Evolutionary conservation across 2,113 vertebrate genomes (phyloP).

Genomic region (Lamprologus ornatipinnis): DNA sequence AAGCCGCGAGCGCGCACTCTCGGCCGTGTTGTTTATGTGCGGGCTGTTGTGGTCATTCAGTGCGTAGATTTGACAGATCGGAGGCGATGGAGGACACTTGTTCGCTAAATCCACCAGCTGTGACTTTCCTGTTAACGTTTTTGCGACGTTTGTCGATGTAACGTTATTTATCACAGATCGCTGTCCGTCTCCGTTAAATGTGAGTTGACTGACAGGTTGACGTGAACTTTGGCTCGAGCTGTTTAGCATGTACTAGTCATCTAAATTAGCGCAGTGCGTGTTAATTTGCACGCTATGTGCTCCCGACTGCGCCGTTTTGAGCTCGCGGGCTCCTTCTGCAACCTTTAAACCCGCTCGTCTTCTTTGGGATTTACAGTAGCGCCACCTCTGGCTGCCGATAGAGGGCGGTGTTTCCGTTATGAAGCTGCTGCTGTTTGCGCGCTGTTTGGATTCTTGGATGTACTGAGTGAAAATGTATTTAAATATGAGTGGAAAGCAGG

Average conservation of each 20-base stretch:
- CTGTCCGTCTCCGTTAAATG: not conserved
- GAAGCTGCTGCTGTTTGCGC: not conserved
- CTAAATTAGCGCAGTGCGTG: not conserved
- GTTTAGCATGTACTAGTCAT: not conserved
- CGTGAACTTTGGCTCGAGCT: not conserved
- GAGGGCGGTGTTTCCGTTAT: conserved; percentile 37
- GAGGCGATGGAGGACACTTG: not conserved
- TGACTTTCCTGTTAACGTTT: not conserved
- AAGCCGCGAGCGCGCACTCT: not conserved
- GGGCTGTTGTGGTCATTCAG: not conserved
- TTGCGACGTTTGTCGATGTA: not conserved
- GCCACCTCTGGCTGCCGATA: not conserved
- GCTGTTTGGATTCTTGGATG: not conserved
- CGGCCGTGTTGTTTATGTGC: not conserved
- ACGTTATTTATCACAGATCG: not conserved
- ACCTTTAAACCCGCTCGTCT: not conserved
- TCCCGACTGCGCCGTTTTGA: not conserved
- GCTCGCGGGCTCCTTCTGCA: not conserved
- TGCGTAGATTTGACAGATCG: not conserved
- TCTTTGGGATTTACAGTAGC: conserved; percentile 8
- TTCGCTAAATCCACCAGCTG: not conserved
- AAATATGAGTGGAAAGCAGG: not conserved
- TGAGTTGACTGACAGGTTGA: not conserved
- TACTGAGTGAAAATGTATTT: not conserved
- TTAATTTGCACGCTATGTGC: not conserved